Base-by-base conservation (phyloP, 1,140 invertebrate genomes). In the Oppia nitens region DNA sequence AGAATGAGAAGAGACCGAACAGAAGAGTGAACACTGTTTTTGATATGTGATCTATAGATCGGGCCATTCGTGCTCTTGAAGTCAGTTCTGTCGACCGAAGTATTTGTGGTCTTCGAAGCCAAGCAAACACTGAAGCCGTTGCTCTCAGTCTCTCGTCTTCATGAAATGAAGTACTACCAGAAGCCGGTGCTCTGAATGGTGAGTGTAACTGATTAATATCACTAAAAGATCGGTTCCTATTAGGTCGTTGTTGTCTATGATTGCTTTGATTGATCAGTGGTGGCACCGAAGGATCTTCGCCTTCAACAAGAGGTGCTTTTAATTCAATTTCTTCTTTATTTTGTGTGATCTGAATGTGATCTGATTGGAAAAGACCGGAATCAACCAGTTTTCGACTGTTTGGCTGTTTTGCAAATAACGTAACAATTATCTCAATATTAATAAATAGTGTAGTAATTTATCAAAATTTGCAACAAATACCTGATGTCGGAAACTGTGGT, bases 21-120 rank as follows among this genome's bases (percentile, higher is more conserved):
- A 87, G 86, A 63, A 84, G 81, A 63, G 88, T 88, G 75, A 92
- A 93, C 59, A 86, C 87, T 68, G 90, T 85, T 68, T 87, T 80
- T 40, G 87, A 87, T 68, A 93, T 88, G 57, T 91, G 87, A 76
- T 93, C 88, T 68, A 93, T 92, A 12, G 62, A 62, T 17, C 65
- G 48, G 53, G 87, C 87, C 64, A 91, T 85, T 65, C 86, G 78
- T 32, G 59, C 60, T 45, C 63, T 47, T 66, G 90, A 89, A 29
- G 87, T 86, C 77, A 90, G 85, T 27, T 86, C 85, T 53, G 84
- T 84, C 68, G 88, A 85, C 72, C 87, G 12, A 12, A 65, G 86
- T 14, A 59, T 53, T 20, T 64, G 63, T 4, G 64, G 62, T 17
- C 63, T 52, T 28, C 60, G 60, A 2, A 66, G 58, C 65, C 66